phyloP scores from a whole-genome alignment of 2,113 vertebrate genomes.

The Microcebus murinus region DNA sequence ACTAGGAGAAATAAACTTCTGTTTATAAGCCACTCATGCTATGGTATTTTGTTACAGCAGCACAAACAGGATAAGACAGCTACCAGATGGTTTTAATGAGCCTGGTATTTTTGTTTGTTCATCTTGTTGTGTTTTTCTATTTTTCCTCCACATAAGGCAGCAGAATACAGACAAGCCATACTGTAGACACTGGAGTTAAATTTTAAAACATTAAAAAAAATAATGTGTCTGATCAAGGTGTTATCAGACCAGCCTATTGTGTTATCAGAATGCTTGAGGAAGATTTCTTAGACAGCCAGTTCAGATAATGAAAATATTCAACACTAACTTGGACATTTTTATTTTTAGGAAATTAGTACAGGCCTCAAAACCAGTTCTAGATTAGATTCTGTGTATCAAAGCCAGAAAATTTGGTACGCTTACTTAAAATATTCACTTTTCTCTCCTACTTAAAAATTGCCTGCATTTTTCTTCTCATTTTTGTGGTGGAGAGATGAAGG shows the following conservation, averaged over 20 bases:
- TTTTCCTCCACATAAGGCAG: neutral
- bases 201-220: neutral
- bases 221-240: neutral
- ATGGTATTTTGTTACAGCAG: neutral
- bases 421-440: constrained; percentile 19
- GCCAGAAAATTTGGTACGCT: neutral
- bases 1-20: neutral
- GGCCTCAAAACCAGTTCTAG: neutral
- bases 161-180: neutral
- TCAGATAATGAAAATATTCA: neutral
- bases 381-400: constrained; percentile 27
- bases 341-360: neutral
- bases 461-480: constrained; percentile 13
- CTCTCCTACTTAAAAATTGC: neutral
- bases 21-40: neutral
- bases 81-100: neutral
- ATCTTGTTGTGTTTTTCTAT: neutral
- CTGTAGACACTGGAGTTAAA: neutral
- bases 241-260: neutral
- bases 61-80: neutral
- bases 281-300: neutral
- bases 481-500: neutral
- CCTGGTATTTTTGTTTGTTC: neutral
- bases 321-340: neutral
- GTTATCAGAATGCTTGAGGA: neutral